Percentiles rank a stretch among this genome's conserved stretches.
Conservation (phyloP, 1,140 invertebrate species). For the Sinella curviseta region DNA sequence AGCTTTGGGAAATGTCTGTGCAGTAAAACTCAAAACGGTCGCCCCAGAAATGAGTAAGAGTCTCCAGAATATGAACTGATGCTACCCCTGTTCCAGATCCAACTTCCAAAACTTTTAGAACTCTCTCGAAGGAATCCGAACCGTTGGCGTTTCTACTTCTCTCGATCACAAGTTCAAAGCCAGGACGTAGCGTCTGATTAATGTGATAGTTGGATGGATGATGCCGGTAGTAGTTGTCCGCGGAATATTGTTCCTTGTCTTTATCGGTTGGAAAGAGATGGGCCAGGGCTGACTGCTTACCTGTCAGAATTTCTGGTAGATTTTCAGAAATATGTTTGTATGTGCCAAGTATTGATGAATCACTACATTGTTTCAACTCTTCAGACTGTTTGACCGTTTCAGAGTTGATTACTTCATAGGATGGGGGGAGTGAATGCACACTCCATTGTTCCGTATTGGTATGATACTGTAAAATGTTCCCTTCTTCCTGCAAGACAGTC, state of each 20-base stretch:
- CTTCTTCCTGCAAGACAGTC: neutral
- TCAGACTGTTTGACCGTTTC: neutral
- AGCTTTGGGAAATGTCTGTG: neutral
- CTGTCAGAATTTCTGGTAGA: neutral
- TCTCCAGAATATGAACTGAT: neutral
- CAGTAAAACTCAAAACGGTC: neutral
- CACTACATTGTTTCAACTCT: neutral
- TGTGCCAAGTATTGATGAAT: neutral
- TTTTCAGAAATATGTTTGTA: too few relatives aligned
- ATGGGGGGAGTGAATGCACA: neutral
- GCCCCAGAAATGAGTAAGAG: neutral
- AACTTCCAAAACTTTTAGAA: neutral
- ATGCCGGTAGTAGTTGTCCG: neutral
- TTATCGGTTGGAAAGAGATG: neutral
- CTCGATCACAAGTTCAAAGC: neutral
- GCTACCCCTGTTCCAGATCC: neutral
- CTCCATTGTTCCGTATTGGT: neutral
- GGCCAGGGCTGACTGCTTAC: constrained; percentile 14
- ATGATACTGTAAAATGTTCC: neutral
- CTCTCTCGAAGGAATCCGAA: neutral
- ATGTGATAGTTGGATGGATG: neutral
- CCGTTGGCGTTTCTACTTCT: neutral
- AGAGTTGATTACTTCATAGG: neutral
- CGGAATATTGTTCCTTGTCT: neutral
- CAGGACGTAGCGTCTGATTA: neutral